Evolutionary conservation across 2,888 invertebrate species (phyloP), one percentile per base, ranked within the genome.

Genomic region (Agrotis exclamationis): DNA sequence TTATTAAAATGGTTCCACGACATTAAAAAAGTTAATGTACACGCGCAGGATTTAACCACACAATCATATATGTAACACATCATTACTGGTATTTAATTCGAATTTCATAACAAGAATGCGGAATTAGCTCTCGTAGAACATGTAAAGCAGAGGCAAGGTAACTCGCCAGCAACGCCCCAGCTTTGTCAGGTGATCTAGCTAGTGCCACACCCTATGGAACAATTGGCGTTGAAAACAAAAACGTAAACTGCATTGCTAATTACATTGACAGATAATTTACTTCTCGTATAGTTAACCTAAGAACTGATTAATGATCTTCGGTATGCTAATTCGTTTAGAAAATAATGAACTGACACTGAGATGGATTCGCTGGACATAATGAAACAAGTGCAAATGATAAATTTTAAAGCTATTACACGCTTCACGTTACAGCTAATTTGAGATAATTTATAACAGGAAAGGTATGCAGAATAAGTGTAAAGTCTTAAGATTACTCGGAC

Each of bases 1-100:
- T 80, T 85, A 87, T 85, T 86, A 74, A 78, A 76, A 79, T 72
- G 73, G 86, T 83, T 82, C 83, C 82, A 74, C 79, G 72, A 62
- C 70, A 77, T 82, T 82, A 83, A 67, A 63, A 60, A 53, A 80
- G 59, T 79, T 77, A 77, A 73, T 81, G 51, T 33, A 58, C 57
- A 60, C 57, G n/a, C 48, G 45, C 50, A 58, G 39, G 64, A 67
- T 67, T 77, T 64, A 68, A 69, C 56, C 45, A 69, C 53, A 71
- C 63, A n/a, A n/a, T n/a, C n/a, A 54, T 65, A 48, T 76, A 68
- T 76, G 58, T 45, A 58, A 48, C 47, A 73, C 51, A 64, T 56
- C 51, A 54, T 63, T 53, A 58, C 63, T 76, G 50, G 50, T 54
- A 68, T 73, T 75, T 58, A 50, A 77, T 73, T 76, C 74, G 3